phyloP scores from a whole-genome alignment of 2,888 invertebrate genomes.

The Diaperis boleti region DNA sequence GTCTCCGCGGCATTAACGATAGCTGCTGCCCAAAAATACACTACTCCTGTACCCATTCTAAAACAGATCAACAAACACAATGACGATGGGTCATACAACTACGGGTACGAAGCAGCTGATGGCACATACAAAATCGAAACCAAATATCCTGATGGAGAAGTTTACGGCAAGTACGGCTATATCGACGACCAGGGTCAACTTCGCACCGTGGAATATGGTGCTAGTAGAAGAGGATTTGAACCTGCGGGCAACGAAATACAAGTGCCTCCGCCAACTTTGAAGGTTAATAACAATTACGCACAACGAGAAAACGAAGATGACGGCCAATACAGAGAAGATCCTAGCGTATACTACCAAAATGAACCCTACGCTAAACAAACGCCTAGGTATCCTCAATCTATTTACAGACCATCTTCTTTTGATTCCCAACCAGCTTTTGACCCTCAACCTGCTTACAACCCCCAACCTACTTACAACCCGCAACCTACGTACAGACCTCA shows the following conservation, averaged over 20 bases:
- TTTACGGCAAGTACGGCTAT: slow-evolving; percentile 92
- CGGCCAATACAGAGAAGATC: slow-evolving; percentile 88
- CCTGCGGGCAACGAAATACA: slow-evolving; percentile 82
- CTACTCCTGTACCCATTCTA: slow-evolving; percentile 84
- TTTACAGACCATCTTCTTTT: slow-evolving; percentile 55
- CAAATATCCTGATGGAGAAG: slow-evolving; percentile 85
- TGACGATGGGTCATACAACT: slow-evolving; percentile 90
- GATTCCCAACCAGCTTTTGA: slow-evolving; percentile 51
- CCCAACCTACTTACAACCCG: slow-evolving; percentile 37
- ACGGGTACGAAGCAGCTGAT: slow-evolving; percentile 89
- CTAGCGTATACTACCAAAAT: slow-evolving; percentile 81
- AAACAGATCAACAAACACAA: slow-evolving; percentile 89
- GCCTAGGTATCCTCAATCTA: slow-evolving; percentile 46
- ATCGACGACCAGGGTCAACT: slow-evolving; percentile 81
- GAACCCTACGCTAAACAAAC: slow-evolving; percentile 60
- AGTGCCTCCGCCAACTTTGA: slow-evolving; percentile 84
- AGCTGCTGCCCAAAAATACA: slow-evolving; percentile 67
- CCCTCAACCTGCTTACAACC: slow-evolving; percentile 6
- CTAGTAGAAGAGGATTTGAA: slow-evolving; percentile 84
- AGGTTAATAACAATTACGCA: slow-evolving; percentile 63
- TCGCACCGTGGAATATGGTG: slow-evolving; percentile 88
- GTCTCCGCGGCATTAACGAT: slow-evolving; percentile 57
- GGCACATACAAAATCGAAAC: slow-evolving; percentile 91
- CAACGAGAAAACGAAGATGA: slow-evolving; percentile 80
- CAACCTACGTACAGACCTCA: slow-evolving; percentile 37